Evolutionary conservation across 2,888 invertebrate species (phyloP), one percentile per base, ranked within the genome.

Genomic region (Thumatha senex): DNA sequence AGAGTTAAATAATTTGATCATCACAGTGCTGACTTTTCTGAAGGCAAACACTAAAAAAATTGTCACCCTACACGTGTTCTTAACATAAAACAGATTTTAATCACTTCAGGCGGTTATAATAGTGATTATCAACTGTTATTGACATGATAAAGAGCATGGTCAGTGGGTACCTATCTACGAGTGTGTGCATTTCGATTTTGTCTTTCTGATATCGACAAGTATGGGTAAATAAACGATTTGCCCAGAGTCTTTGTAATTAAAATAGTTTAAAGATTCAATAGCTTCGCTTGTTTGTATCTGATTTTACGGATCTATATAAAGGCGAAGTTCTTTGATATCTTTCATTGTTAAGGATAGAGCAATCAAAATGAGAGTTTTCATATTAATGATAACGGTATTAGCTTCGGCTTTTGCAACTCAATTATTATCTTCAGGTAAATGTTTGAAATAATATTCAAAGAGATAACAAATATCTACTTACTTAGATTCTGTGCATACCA

Each of bases 341-440:
- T 56, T 69, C 70, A 67, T 65, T 74, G 63, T 60, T 51, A 53
- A 56, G 54, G 54, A 46, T 49, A 49, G 54, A 51, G 52, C 55
- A 54, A 40, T 51, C 64, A 80, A 68, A 56, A 87, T 89, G 86
- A 84, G 76, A 69, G 72, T 75, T 73, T 55, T 80, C 42, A 48
- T 80, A 57, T 59, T 78, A 44, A 42, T 80, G 52, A 54, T 80
- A 52, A 56, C 80, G 45, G 45, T 84, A 56, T 51, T 81, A 40
- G 58, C 66, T 40, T 63, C 69, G 34, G 66, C 68, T 53, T 66
- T 74, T 46, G 81, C 84, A 29, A 68, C 58, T 15, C 61, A 70
- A 40, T 68, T 84, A 18, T 65, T 87, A 48, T 74, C 81, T 33
- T 58, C 74, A 65, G 86, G 89, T 89, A 75, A 54, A 35, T 40